Conservation (phyloP, 2,797 vertebrate genomes). For the Leptoclinus maculatus region DNA sequence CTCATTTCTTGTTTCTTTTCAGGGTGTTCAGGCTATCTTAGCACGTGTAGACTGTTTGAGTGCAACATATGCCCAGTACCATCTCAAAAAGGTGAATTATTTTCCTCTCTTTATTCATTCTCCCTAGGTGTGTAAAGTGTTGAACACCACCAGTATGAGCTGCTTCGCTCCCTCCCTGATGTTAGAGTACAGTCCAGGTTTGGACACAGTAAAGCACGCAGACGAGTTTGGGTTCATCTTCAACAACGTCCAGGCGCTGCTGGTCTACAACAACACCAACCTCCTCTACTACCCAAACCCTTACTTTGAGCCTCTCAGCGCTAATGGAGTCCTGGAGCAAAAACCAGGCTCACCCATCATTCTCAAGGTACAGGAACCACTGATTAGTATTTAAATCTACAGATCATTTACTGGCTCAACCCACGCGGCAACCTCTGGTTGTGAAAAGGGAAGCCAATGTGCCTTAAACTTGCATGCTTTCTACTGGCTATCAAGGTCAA, state of each 20-base stretch:
- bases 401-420: not conserved
- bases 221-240: conserved; percentile 98
- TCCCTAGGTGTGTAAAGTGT: conserved; percentile 90
- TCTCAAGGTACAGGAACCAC: conserved; percentile 88
- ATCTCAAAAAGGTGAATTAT: conserved; percentile 7
- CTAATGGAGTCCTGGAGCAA: conserved; percentile 92
- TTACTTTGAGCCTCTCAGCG: conserved; percentile 94
- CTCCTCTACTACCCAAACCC: conserved; percentile 98
- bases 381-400: conserved; percentile 2
- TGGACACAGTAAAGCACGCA: conserved; percentile 91
- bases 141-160: conserved; percentile 92
- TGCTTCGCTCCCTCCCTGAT: conserved; percentile 92
- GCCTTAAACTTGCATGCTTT: too few relatives aligned
- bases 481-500: too few relatives aligned
- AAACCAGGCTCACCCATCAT: conserved; percentile 98
- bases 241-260: conserved; percentile 95
- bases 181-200: conserved; percentile 87
- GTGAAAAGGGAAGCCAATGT: not conserved
- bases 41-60: conserved; percentile 7
- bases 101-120: not conserved
- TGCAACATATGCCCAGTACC: conserved; percentile 15
- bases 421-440: not conserved
- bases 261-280: conserved; percentile 97
- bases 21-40: conserved; percentile 21
- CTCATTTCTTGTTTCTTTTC: conserved; percentile 54